Conservation (phyloP, 1,140 invertebrate species). For the Ptiloglossa arizonensis region DNA sequence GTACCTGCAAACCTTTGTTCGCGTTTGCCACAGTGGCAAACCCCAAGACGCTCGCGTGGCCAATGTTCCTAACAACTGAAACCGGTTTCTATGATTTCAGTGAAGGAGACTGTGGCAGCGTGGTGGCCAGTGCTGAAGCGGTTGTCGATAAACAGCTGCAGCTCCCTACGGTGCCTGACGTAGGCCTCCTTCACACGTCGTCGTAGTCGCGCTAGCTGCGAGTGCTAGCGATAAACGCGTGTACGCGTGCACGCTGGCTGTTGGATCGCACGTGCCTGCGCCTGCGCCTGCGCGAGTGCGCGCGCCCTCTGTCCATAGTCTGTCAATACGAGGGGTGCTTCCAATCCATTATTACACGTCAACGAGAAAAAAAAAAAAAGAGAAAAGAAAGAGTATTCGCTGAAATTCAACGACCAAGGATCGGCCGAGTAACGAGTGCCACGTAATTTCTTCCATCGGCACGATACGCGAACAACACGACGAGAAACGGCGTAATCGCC, state of each 20-base stretch:
- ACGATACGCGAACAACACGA: background rate
- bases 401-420: conserved; percentile 31
- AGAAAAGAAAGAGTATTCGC: background rate
- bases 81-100: conserved; percentile 61
- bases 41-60: too few relatives aligned
- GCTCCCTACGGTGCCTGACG: conserved; percentile 75
- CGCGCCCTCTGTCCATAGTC: conserved; percentile 60
- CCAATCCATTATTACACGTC: conserved; percentile 41
- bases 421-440: conserved; percentile 23
- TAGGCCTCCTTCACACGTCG: conserved; percentile 70
- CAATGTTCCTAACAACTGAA: too few relatives aligned
- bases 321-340: conserved; percentile 65
- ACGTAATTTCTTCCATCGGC: conserved; percentile 33
- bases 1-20: background rate
- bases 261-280: conserved; percentile 1
- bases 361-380: conserved; percentile 9
- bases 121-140: conserved; percentile 76
- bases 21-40: too few relatives aligned
- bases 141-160: conserved; percentile 70
- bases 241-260: conserved; percentile 46
- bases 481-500: background rate
- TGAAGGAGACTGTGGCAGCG: conserved; percentile 80
- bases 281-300: conserved; percentile 45
- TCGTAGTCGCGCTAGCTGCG: conserved; percentile 55
- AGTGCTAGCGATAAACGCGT: conserved; percentile 42